These are phyloP conservation scores for Agelastica alni DNA, from an alignment of 2,888 invertebrate species.

Conservation along the genomic window DNA sequence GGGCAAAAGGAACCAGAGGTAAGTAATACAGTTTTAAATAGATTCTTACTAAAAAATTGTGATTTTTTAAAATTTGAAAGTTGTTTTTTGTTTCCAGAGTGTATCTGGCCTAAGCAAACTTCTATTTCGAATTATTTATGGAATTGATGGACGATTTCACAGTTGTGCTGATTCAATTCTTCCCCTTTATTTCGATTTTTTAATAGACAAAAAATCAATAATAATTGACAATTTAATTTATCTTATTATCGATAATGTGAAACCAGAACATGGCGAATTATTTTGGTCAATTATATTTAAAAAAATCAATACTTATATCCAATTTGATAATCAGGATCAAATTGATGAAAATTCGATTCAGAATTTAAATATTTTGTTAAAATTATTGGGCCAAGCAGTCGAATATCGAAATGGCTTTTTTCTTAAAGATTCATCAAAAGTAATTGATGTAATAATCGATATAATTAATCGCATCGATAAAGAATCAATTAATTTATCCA, in stretches of 20 bases:
- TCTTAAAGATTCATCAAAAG: slow-evolving; percentile 63
- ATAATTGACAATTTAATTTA: slow-evolving; percentile 65
- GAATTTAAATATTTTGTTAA: slow-evolving; percentile 55
- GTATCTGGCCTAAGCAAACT: slow-evolving; percentile 81
- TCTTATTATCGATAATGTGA: slow-evolving; percentile 66
- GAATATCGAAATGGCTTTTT: slow-evolving; percentile 68
- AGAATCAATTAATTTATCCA: too few relatives aligned
- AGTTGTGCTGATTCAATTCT: slow-evolving; percentile 77
- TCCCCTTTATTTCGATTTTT: slow-evolving; percentile 66
- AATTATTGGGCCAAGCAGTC: slow-evolving; percentile 65
- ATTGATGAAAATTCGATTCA: slow-evolving; percentile 28
- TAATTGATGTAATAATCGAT: slow-evolving; percentile 64
- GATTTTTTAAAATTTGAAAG: not conserved
- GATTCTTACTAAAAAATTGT: too few relatives aligned
- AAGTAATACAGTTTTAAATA: slow-evolving; percentile 50
- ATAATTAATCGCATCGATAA: too few relatives aligned
- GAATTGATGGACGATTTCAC: slow-evolving; percentile 83
- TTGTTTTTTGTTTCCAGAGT: slow-evolving; percentile 60
- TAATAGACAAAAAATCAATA: slow-evolving; percentile 61
- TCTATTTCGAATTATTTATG: slow-evolving; percentile 86
- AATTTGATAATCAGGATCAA: slow-evolving; percentile 27
- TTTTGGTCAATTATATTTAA: slow-evolving; percentile 67
- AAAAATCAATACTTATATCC: slow-evolving; percentile 46
- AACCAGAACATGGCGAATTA: slow-evolving; percentile 65
- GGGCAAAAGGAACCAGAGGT: slow-evolving; percentile 71